phyloP scores from a whole-genome alignment of 2,888 invertebrate genomes.

The Catocala sponsa region DNA sequence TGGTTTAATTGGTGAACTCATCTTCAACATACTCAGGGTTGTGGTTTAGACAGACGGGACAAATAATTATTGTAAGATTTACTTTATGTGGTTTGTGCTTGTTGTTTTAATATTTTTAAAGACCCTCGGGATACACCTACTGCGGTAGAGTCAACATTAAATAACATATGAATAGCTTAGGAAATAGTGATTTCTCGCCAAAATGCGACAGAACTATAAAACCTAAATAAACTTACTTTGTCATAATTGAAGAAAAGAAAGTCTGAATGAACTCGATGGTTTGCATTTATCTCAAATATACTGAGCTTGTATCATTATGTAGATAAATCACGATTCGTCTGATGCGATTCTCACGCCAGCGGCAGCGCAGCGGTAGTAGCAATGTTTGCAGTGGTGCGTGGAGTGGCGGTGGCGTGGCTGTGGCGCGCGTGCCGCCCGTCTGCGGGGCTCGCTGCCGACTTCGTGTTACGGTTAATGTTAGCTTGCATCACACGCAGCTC shows the following conservation, averaged over 20 bases:
- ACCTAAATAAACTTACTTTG: conserved; percentile 7
- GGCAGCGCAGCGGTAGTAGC: too few relatives aligned
- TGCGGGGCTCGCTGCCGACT: conserved; percentile 27
- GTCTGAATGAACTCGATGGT: conserved; percentile 61
- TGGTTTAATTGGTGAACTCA: too few relatives aligned
- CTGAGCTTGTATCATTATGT: conserved; percentile 63
- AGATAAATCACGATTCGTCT: conserved; percentile 55
- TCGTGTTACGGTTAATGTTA: conserved; percentile 62
- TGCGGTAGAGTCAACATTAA: too few relatives aligned
- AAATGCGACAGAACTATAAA: background rate
- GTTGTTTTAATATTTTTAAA: too few relatives aligned
- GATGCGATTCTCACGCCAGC: too few relatives aligned
- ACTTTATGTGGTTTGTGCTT: too few relatives aligned
- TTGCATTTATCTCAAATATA: conserved; percentile 64
- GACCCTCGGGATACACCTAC: too few relatives aligned
- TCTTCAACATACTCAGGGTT: too few relatives aligned
- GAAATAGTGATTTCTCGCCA: background rate
- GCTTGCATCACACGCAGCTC: conserved; percentile 62
- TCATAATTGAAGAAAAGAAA: conserved; percentile 58
- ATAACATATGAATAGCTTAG: background rate
- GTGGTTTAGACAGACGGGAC: too few relatives aligned
- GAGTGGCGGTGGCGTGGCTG: conserved; percentile 38
- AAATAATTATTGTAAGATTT: too few relatives aligned
- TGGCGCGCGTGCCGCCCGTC: conserved; percentile 37
- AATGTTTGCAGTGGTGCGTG: too few relatives aligned